Conservation (phyloP, 2,888 invertebrate genomes). For the Protodeltote pygarga region DNA sequence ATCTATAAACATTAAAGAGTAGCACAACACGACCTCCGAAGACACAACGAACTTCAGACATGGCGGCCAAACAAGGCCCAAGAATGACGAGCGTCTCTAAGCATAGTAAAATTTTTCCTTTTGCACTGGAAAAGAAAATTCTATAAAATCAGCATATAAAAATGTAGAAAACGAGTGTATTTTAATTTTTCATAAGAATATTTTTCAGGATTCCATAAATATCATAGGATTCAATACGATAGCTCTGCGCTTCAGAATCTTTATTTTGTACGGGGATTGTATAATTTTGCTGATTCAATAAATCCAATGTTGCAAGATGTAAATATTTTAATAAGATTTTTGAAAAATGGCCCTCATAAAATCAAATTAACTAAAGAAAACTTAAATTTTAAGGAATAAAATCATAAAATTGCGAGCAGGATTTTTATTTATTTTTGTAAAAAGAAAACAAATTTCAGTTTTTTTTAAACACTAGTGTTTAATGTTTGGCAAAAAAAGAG, state of each 20-base stretch:
- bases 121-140: constrained; percentile 82
- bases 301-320: constrained; percentile 23
- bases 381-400: no score
- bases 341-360: not conserved
- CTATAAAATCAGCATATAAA: constrained; percentile 72
- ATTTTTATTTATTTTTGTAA: no score
- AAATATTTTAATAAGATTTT: constrained; percentile 3
- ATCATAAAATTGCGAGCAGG: no score
- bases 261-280: constrained; percentile 33
- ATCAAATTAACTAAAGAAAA: no score
- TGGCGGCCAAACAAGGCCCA: constrained; percentile 84
- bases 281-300: constrained; percentile 15
- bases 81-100: constrained; percentile 79
- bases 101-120: constrained; percentile 69
- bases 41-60: constrained; percentile 85
- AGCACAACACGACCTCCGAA: constrained; percentile 86
- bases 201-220: constrained; percentile 72
- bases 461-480: no score
- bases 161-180: constrained; percentile 71
- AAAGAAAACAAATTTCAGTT: no score
- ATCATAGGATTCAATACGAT: constrained; percentile 63
- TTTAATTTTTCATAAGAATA: constrained; percentile 72
- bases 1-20: constrained; percentile 81
- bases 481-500: no score
- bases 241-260: constrained; percentile 48